Percentiles rank a stretch among this genome's conserved stretches.
These are phyloP conservation scores for Magallana gigas DNA, from an alignment of 1,140 invertebrate species.

Conservation along the genomic window DNA sequence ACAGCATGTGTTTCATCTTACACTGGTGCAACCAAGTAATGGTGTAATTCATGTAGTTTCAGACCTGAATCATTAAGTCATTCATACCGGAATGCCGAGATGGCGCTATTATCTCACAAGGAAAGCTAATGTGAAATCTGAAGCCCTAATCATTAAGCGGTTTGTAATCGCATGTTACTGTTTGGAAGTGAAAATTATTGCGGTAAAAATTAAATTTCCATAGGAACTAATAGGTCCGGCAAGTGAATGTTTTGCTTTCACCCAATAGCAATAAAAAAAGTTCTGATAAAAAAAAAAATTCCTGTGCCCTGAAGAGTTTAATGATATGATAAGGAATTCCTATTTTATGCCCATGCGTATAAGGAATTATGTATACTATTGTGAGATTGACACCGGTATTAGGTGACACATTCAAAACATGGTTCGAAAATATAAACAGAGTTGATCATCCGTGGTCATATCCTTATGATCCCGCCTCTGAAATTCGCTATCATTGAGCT, in stretches of 20 bases:
- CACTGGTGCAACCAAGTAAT: neutral
- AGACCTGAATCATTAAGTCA: neutral
- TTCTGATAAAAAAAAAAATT: no score
- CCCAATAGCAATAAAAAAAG: no score
- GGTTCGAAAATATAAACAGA: neutral
- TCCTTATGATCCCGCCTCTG: neutral
- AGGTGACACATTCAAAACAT: neutral
- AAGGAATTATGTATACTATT: no score
- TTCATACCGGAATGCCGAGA: neutral
- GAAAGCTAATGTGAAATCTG: neutral
- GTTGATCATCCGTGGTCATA: neutral
- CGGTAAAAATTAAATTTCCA: no score
- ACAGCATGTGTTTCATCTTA: neutral
- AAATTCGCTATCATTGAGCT: neutral
- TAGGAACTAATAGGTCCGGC: no score
- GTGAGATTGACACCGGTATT: conserved; percentile 19
- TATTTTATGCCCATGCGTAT: no score
- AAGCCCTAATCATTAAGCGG: neutral
- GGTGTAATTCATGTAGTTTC: neutral
- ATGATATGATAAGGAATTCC: neutral
- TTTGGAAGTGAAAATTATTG: no score
- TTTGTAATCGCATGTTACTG: neutral
- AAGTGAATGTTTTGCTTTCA: no score
- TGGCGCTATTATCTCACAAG: neutral
- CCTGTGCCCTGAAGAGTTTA: neutral